phyloP scores from a whole-genome alignment of 2,113 vertebrate genomes.

The Indicator indicator region DNA sequence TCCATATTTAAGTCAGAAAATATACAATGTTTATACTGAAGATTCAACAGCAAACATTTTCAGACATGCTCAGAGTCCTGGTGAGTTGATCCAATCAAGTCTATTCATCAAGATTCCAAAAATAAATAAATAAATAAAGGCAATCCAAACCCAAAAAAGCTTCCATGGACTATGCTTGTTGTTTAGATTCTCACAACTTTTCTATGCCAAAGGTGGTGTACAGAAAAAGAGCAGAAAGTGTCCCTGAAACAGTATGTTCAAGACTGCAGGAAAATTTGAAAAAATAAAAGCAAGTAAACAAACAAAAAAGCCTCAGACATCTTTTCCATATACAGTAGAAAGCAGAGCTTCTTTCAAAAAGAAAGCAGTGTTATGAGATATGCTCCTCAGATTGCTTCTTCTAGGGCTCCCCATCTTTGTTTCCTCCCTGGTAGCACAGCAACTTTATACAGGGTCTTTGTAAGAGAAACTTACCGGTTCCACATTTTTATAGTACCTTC shows the following conservation, averaged over 20 bases:
- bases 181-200: background rate
- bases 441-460: background rate
- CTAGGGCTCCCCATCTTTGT: background rate
- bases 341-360: background rate
- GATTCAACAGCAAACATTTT: background rate
- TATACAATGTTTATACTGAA: background rate
- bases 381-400: background rate
- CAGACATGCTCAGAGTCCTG: background rate
- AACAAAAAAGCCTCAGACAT: background rate
- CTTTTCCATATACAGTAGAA: background rate
- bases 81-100: background rate
- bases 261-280: background rate
- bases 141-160: background rate
- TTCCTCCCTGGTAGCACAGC: rapidly evolving
- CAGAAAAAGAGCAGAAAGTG: background rate
- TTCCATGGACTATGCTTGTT: background rate
- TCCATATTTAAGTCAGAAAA: background rate
- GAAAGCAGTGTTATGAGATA: background rate
- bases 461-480: background rate
- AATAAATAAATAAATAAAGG: no score
- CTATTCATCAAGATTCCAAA: background rate
- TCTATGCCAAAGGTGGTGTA: background rate
- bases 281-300: background rate
- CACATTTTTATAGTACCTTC: background rate
- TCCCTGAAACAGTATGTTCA: background rate